Evolutionary conservation across 2,888 invertebrate genomes (phyloP).

Genomic region (Nymphalis c-album): DNA sequence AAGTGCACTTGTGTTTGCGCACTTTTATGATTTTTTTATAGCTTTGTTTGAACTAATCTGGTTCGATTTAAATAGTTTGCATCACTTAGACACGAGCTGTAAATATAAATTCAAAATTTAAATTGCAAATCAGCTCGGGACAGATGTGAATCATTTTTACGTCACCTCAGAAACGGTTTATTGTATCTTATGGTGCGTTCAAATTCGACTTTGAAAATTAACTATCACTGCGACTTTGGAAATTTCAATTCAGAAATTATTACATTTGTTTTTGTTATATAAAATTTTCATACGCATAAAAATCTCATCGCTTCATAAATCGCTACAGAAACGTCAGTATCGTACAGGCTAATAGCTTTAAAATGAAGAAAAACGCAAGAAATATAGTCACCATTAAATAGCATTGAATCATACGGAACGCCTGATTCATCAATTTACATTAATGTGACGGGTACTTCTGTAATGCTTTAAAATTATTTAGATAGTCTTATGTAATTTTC

Average conservation of each 20-base stretch:
- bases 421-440: conserved; percentile 15
- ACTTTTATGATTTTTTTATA: no score
- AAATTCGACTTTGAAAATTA: no score
- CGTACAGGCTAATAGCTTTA: neutral
- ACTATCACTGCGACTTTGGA: no score
- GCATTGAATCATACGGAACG: neutral
- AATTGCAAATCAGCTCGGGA: neutral
- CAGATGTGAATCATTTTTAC: no score
- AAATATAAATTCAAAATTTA: neutral
- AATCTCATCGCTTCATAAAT: neutral
- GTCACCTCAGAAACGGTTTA: no score
- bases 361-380: neutral
- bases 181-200: no score
- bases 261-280: neutral
- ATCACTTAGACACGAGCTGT: no score
- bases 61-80: no score
- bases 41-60: no score
- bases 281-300: neutral
- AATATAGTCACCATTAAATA: conserved; percentile 5
- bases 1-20: no score
- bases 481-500: conserved; percentile 37
- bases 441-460: conserved; percentile 12
- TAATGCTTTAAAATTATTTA: neutral
- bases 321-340: conserved; percentile 4
- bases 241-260: neutral